Conservation (phyloP, 2,888 invertebrate species). For the Scaptomyza reducta region DNA sequence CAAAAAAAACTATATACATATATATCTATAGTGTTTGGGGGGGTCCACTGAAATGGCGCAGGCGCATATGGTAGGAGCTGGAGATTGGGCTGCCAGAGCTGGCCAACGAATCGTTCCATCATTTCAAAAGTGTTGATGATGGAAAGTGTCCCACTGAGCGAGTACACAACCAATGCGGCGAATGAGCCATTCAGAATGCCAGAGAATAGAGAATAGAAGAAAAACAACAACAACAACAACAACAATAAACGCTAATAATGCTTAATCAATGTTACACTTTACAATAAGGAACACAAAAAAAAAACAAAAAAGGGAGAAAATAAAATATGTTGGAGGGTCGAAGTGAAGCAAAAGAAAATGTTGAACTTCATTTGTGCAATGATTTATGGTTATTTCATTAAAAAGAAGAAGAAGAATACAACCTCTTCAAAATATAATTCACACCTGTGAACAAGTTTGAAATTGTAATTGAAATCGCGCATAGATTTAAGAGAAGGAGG, state of each 20-base stretch:
- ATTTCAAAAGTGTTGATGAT: slow-evolving; percentile 73
- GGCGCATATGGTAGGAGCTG: slow-evolving; percentile 41
- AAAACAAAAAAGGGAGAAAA: slow-evolving; percentile 23
- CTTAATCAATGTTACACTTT: slow-evolving; percentile 83
- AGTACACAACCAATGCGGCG: slow-evolving; percentile 48
- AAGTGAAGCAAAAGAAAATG: slow-evolving; percentile 30
- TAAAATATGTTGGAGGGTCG: slow-evolving; percentile 44
- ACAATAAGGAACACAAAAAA: slow-evolving; percentile 54
- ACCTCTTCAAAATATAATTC: slow-evolving; percentile 54
- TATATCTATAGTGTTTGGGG: slow-evolving; percentile 52
- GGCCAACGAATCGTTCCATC: slow-evolving; percentile 72
- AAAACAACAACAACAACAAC: slow-evolving; percentile 59
- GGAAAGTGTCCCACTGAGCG: slow-evolving; percentile 78
- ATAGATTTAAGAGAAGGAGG: not conserved
- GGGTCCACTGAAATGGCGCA: slow-evolving; percentile 49
- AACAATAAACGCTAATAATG: slow-evolving; percentile 79
- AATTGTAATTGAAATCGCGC: slow-evolving; percentile 66
- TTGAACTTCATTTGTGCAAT: slow-evolving; percentile 72
- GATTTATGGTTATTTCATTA: slow-evolving; percentile 74
- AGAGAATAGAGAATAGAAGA: slow-evolving; percentile 41
- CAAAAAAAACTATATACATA: slow-evolving; percentile 23
- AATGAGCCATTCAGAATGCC: slow-evolving; percentile 35
- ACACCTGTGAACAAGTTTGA: slow-evolving; percentile 72
- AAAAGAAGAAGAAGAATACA: slow-evolving; percentile 14
- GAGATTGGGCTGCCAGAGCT: slow-evolving; percentile 49